Evolutionary conservation across 37 sponge, comb jelly and placozoan species (phyloP).

Genomic region (Ephydatia muelleri): DNA sequence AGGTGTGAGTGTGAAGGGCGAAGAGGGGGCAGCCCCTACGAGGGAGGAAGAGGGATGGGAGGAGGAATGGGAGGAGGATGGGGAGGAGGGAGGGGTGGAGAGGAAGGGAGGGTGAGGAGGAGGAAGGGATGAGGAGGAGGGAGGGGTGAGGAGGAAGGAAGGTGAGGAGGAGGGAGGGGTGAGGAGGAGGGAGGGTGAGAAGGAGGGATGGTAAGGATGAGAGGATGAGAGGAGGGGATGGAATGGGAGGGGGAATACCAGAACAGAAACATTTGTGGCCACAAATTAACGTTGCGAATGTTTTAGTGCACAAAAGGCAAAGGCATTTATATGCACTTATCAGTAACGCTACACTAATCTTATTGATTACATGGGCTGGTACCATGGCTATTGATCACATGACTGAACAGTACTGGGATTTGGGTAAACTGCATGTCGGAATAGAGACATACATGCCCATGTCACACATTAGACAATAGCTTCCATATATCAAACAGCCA

Average conservation of each 20-base stretch:
- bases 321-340: too few relatives aligned
- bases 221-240: constrained; percentile 1
- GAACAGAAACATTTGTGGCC: not conserved
- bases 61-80: not conserved
- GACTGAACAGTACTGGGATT: too few relatives aligned
- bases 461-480: too few relatives aligned
- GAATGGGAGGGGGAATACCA: constrained; percentile 3
- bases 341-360: too few relatives aligned
- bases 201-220: not conserved
- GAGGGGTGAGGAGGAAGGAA: not conserved
- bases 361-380: too few relatives aligned
- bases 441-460: too few relatives aligned
- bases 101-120: not conserved
- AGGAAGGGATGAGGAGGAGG: constrained; percentile 12
- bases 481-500: too few relatives aligned
- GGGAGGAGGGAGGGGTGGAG: not conserved
- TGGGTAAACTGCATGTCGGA: too few relatives aligned
- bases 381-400: too few relatives aligned
- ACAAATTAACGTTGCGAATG: not conserved
- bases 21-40: not conserved
- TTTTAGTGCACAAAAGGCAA: not conserved
- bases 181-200: not conserved
- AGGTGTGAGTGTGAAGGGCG: not conserved
- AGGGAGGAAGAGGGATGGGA: not conserved
- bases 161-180: not conserved